Percentiles rank a stretch among this genome's conserved stretches.
Evolutionary conservation across 2,888 invertebrate species (phyloP).

Genomic region (Tetrapedia diversipes): DNA sequence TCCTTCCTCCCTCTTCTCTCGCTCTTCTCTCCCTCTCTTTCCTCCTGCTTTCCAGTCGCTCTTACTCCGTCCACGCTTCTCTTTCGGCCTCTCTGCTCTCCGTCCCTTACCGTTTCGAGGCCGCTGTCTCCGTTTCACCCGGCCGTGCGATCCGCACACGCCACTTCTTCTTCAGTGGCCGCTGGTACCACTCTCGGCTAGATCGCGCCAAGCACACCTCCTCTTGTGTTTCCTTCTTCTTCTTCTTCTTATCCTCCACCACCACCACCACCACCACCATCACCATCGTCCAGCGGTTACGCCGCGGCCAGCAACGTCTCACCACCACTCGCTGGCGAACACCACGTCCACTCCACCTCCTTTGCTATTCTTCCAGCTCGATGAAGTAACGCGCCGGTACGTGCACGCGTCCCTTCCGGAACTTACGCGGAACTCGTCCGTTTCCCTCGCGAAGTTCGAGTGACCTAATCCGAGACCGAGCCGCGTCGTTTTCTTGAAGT

Average conservation of each 20-base stretch:
- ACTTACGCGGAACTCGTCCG: conserved; percentile 7
- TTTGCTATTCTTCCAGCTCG: conserved; percentile 55
- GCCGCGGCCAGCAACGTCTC: conserved; percentile 33
- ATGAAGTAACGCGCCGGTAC: conserved; percentile 51
- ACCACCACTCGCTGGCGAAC: conserved; percentile 39
- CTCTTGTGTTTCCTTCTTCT: conserved; percentile 57
- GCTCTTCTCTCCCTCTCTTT: conserved; percentile 20
- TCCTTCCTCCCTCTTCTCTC: conserved; percentile 47
- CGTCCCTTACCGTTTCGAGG: conserved; percentile 67
- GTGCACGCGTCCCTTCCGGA: conserved; percentile 36
- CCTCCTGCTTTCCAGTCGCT: conserved; percentile 44
- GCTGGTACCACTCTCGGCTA: conserved; percentile 70
- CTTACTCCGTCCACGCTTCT: conserved; percentile 60
- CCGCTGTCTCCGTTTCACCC: conserved; percentile 69
- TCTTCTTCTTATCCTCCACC: conserved; percentile 25
- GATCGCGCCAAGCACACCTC: conserved; percentile 70
- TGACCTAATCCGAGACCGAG: not conserved
- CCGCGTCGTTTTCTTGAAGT: not conserved
- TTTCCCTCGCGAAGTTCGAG: not conserved
- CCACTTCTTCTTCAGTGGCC: conserved; percentile 74
- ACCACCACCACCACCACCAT: conserved; percentile 18
- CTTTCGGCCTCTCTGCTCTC: conserved; percentile 63
- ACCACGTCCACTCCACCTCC: conserved; percentile 39
- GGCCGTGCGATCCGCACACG: conserved; percentile 72
- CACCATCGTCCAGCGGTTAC: conserved; percentile 26